These are phyloP conservation scores for Gobio gobio DNA, from an alignment of 2,113 vertebrate species.

Conservation along the genomic window DNA sequence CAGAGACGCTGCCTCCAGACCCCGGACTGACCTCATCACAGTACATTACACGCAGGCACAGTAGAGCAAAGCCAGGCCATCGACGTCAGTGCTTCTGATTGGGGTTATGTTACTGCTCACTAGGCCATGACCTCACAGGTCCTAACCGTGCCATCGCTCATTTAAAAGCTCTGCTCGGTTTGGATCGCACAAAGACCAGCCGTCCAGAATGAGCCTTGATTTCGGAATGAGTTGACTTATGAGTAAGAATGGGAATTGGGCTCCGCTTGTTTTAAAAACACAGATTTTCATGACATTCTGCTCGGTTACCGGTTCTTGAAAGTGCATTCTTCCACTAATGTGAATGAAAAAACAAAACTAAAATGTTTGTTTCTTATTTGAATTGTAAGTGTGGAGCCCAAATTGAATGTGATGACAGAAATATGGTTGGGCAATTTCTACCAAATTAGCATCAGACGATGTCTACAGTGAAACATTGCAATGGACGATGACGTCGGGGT, in stretches of 20 bases:
- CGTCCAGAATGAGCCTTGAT: neutral
- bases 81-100: conserved; percentile 30
- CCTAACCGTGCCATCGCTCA: neutral
- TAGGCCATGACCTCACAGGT: conserved; percentile 7
- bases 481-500: too few species aligned
- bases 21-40: conserved; percentile 42
- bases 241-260: neutral
- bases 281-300: neutral
- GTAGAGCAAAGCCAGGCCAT: neutral
- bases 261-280: neutral
- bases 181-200: neutral
- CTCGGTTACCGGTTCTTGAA: neutral
- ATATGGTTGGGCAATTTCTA: too few species aligned
- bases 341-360: neutral
- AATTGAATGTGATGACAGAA: too few species aligned
- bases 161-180: neutral
- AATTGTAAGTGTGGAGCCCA: too few species aligned
- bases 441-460: too few species aligned
- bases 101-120: conserved; percentile 15
- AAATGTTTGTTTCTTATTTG: too few species aligned
- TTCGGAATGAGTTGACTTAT: neutral
- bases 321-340: neutral
- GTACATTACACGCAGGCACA: neutral
- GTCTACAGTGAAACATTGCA: too few species aligned
- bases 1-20: neutral